These are phyloP conservation scores for Leuctra nigra DNA, from an alignment of 2,888 invertebrate genomes.

Conservation along the genomic window DNA sequence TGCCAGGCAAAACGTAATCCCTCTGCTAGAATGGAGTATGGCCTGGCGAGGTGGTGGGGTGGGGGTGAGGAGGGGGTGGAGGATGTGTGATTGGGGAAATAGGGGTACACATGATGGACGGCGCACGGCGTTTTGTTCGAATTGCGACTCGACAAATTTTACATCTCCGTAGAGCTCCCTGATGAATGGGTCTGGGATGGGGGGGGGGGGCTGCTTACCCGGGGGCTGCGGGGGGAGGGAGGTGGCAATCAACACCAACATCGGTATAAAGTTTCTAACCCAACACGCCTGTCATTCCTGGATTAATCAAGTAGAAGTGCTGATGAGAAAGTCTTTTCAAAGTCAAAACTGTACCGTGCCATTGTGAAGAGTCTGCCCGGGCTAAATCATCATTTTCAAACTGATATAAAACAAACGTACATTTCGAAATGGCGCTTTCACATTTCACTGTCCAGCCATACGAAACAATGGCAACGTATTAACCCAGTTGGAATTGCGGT, in stretches of 20 bases:
- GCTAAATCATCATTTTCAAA: too few relatives aligned
- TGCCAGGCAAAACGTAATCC: not conserved
- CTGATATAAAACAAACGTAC: too few relatives aligned
- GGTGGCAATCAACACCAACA: conserved; percentile 15
- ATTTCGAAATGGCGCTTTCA: too few relatives aligned
- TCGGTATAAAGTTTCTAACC: conserved; percentile 2
- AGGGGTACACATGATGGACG: not conserved
- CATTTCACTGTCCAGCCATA: too few relatives aligned
- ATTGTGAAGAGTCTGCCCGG: too few relatives aligned
- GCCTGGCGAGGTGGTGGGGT: not conserved
- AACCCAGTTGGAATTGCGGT: too few relatives aligned
- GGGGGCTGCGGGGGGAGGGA: not conserved
- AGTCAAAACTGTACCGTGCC: not conserved
- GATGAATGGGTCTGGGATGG: too few relatives aligned
- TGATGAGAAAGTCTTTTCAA: conserved; percentile 3
- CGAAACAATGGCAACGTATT: too few relatives aligned
- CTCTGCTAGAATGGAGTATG: not conserved
- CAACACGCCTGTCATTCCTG: conserved; percentile 5
- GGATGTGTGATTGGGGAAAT: not conserved
- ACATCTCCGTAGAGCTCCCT: not conserved
- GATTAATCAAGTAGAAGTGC: conserved; percentile 16
- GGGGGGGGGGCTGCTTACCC: not conserved
- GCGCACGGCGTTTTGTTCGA: conserved; percentile 7
- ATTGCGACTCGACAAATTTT: conserved; percentile 11
- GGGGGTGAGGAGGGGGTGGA: not conserved